Evolutionary conservation across 2,888 invertebrate genomes (phyloP), one percentile per base, ranked within the genome.

Genomic region (Carcina quercana): DNA sequence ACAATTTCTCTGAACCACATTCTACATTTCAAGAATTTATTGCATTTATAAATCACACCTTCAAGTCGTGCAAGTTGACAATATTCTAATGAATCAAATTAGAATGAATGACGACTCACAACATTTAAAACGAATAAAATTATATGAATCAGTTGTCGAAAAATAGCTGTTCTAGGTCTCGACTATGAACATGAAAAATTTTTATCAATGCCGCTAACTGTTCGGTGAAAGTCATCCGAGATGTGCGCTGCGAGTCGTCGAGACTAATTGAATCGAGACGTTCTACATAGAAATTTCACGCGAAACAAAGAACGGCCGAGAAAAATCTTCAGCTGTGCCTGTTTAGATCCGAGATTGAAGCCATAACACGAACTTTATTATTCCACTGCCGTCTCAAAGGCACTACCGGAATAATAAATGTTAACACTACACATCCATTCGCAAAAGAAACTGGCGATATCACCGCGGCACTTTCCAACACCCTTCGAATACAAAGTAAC

Each of bases 351-450:
- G 45, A 56, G 59, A 65, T 63, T 58, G 56, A 44, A 62, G 59
- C 55, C 52, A 46, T 44, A 44, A 43, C 42, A 36, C 37, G 15
- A 7, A 30, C 21, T 39, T 75, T 76, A 65, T 59, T 72, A 80
- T 80, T 79, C 80, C 46, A 54, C 41, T 44, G 50, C 53, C 71
- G 73, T 64, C 52, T 51, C 44, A 42, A 49, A 51, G 57, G 56
- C 63, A 69, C 72, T 64, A 59, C 54, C 61, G 53, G 80, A 76
- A 79, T 79, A 79, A 73, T 72, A 79, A 75, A 65, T 56, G 59
- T 61, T 60, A 67, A 61, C 63, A 66, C 66, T 60, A 63, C 51
- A 68, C 53, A 65, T 61, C 60, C 62, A 61, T 66, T 68, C 58
- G 60, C 63, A 49, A 65, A 71, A 76, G 73, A 72, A 73, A 71